These are phyloP conservation scores for Coleophora flavipennella DNA, from an alignment of 2,888 invertebrate species.

Conservation along the genomic window DNA sequence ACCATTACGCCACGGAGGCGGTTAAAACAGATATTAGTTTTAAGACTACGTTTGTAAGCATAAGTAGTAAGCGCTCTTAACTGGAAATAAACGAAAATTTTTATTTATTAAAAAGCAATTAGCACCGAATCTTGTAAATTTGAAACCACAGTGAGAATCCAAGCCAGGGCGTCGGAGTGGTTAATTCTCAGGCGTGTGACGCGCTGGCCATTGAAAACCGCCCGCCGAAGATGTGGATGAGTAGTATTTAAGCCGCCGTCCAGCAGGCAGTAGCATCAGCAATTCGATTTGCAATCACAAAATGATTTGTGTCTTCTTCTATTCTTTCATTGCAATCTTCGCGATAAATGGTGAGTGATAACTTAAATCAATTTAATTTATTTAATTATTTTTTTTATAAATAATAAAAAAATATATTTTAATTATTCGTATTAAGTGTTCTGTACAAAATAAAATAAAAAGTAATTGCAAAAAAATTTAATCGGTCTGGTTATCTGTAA, in stretches of 20 bases:
- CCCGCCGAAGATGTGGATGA: slow-evolving; percentile 41
- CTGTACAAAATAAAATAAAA: background rate
- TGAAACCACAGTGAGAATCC: background rate
- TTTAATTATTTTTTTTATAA: background rate
- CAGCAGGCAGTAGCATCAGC: slow-evolving; percentile 45
- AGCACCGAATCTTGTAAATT: too few relatives aligned
- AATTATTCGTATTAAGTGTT: background rate
- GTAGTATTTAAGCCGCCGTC: slow-evolving; percentile 63
- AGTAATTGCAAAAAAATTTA: background rate
- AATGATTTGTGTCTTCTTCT: slow-evolving; percentile 34
- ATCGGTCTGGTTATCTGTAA: too few relatives aligned
- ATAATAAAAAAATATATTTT: background rate
- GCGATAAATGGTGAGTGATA: slow-evolving; percentile 51
- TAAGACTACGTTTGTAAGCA: too few relatives aligned
- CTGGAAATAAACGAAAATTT: too few relatives aligned
- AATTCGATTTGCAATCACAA: slow-evolving; percentile 23
- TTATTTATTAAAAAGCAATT: too few relatives aligned
- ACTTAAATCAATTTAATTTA: background rate
- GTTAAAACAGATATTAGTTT: too few relatives aligned
- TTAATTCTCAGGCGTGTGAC: slow-evolving; percentile 56
- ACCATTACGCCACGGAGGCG: too few relatives aligned
- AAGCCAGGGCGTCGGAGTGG: slow-evolving; percentile 26
- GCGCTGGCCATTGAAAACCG: slow-evolving; percentile 57
- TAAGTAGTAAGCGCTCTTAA: too few relatives aligned
- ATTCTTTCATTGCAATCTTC: slow-evolving; percentile 39